Evolutionary conservation across 2,888 invertebrate genomes (phyloP), one percentile per base, ranked within the genome.

Genomic region (Lithophane semibrunnea): DNA sequence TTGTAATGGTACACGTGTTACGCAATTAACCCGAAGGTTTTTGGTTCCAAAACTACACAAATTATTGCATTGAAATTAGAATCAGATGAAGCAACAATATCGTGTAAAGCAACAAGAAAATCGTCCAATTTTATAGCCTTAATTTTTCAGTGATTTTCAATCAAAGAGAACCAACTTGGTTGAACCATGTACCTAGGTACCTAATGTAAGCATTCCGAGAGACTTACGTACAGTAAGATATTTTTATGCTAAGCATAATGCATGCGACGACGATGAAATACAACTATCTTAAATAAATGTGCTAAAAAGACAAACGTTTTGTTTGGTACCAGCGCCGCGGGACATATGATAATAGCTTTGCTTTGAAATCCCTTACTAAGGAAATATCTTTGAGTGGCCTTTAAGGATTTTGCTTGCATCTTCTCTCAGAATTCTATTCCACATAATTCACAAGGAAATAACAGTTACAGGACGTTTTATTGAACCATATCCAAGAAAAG

Each of bases 301-400:
- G 96, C 94, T 95, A 96, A 96, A 96, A 96, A 96, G 96, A 96
- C 96, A 94, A 96, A 96, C 96, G 95, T 92, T 95, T 93, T 93
- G 95, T 94, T 88, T 93, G 93, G 91, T 92, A 87, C 90, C 86
- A 86, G 83, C 92, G 92, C 94, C 91, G 90, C 88, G 94, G 94
- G 96, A 96, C 95, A 94, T 96, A 96, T 96, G 96, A 94, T 95
- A 96, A 96, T 96, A 94, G 94, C 90, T 88, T 91, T 92, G 93
- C 92, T 91, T 93, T 92, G 88, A 85, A 80, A 82, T 70, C 90
- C 90, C 90, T 85, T 94, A 95, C 94, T 74, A 92, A 71, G 70
- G 52, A 18, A 69, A 66, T 49, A 21, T 49, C 13, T 72, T 24
- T 42, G 13, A 75, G 66, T 74, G 52, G 54, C 47, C 4, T 56